Evolutionary conservation across 2,113 vertebrate species (phyloP).

Genomic region (Todiramphus chloris): DNA sequence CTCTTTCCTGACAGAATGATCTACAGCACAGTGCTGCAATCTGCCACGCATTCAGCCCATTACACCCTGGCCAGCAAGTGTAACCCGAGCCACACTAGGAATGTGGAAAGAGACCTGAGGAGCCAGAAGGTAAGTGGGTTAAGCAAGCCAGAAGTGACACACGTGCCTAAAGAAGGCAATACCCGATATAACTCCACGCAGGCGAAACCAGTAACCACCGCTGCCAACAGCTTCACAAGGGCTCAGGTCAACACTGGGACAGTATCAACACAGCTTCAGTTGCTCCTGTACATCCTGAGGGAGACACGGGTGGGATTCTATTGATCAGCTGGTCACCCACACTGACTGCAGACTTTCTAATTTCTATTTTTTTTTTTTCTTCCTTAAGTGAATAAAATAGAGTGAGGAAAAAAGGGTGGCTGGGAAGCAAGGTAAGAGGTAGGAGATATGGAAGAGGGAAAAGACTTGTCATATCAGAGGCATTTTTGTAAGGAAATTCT

Average conservation of each 20-base stretch:
- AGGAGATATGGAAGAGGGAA: neutral
- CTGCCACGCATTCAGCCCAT: neutral
- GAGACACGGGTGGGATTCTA: accelerated
- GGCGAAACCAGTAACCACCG: neutral
- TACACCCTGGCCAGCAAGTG: neutral
- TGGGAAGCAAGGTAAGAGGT: accelerated
- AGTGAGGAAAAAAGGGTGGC: accelerated
- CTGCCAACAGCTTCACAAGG: neutral
- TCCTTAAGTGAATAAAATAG: neutral
- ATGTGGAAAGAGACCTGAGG: neutral
- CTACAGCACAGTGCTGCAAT: neutral
- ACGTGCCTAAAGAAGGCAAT: neutral
- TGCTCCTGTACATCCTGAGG: neutral
- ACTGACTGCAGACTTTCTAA: neutral
- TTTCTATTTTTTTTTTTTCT: neutral
- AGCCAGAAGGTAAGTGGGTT: neutral
- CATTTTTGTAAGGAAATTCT: neutral
- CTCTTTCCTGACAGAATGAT: slow-evolving; percentile 11
- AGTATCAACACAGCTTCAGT: neutral
- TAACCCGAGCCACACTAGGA: neutral
- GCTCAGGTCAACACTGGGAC: neutral
- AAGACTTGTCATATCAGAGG: neutral
- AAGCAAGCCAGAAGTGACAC: neutral
- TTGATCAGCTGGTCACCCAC: accelerated
- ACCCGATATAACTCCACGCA: accelerated